phyloP scores from a whole-genome alignment of 2,797 vertebrate species.

The Aselliscus stoliczkanus region DNA sequence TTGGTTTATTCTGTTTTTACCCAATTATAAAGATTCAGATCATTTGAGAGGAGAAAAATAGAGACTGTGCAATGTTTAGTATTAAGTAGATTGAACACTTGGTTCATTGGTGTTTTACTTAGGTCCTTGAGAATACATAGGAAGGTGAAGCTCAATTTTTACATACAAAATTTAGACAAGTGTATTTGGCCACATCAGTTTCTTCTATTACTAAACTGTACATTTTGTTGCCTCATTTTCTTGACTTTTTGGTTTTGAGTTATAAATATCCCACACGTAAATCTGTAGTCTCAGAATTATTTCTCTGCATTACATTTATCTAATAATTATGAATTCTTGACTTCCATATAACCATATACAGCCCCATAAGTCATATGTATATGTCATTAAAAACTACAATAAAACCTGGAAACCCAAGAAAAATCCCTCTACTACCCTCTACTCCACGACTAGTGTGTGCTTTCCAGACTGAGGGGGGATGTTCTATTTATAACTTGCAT shows the following conservation, averaged over 20 bases:
- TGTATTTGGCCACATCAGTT: not conserved
- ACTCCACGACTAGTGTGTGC: slow-evolving; percentile 11
- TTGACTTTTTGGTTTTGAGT: slow-evolving; percentile 48
- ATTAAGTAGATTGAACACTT: slow-evolving; percentile 49
- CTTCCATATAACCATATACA: not conserved
- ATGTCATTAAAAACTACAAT: slow-evolving; percentile 70
- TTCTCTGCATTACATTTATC: slow-evolving; percentile 37
- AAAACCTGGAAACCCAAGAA: slow-evolving; percentile 47
- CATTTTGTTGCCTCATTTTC: slow-evolving; percentile 35
- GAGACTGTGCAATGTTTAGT: not conserved
- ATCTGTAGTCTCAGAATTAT: slow-evolving; percentile 35
- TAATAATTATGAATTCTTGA: slow-evolving; percentile 58
- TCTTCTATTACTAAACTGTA: slow-evolving; percentile 41
- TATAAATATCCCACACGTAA: slow-evolving; percentile 28
- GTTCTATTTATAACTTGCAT: slow-evolving; percentile 68
- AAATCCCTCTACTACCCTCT: slow-evolving; percentile 19
- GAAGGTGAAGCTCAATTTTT: slow-evolving; percentile 1
- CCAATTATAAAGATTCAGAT: slow-evolving; percentile 19
- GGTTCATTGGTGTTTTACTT: slow-evolving; percentile 29
- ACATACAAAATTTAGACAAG: slow-evolving; percentile 34
- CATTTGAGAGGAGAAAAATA: not conserved
- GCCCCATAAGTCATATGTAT: slow-evolving; percentile 56
- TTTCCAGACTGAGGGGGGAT: slow-evolving; percentile 66
- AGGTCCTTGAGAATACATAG: not conserved
- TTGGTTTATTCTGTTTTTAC: slow-evolving; percentile 18